A percentile compares a stretch with the other conserved stretches of the same genome.
These are phyloP conservation scores for Ciconia stormi DNA, from an alignment of 2,113 vertebrate genomes.

Conservation along the genomic window DNA sequence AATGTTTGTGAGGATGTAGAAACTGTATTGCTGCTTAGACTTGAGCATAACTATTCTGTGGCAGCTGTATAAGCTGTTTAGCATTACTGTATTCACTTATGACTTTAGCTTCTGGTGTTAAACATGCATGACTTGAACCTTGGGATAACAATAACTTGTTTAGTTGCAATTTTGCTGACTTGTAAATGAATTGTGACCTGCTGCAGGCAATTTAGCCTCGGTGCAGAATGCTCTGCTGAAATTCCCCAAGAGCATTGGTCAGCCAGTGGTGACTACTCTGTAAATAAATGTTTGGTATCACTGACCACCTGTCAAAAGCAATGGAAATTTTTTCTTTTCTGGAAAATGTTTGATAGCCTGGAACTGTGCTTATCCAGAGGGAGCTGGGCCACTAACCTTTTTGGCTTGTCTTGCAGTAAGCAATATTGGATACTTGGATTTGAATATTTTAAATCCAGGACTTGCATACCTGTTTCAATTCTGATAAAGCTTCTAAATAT, in stretches of 20 bases:
- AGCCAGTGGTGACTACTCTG: slow-evolving; percentile 24
- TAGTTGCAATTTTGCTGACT: slow-evolving; percentile 41
- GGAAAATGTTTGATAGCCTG: background rate
- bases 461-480: background rate
- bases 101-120: slow-evolving; percentile 22
- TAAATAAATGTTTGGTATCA: background rate
- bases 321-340: background rate
- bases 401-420: background rate
- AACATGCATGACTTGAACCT: slow-evolving; percentile 54
- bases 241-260: slow-evolving; percentile 44
- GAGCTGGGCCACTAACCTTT: background rate
- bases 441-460: background rate
- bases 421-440: background rate
- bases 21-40: background rate
- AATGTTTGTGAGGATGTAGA: background rate
- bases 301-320: background rate
- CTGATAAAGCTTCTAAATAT: background rate
- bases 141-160: slow-evolving; percentile 40
- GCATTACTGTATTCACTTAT: background rate
- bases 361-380: background rate
- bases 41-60: background rate
- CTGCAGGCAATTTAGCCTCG: slow-evolving; percentile 14
- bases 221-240: slow-evolving; percentile 28
- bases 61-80: background rate
- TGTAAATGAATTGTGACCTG: slow-evolving; percentile 30